A percentile compares a stretch with the other conserved stretches of the same genome.
These are phyloP conservation scores for Ctenodactylus gundi DNA, from an alignment of 2,113 vertebrate genomes.

Conservation along the genomic window DNA sequence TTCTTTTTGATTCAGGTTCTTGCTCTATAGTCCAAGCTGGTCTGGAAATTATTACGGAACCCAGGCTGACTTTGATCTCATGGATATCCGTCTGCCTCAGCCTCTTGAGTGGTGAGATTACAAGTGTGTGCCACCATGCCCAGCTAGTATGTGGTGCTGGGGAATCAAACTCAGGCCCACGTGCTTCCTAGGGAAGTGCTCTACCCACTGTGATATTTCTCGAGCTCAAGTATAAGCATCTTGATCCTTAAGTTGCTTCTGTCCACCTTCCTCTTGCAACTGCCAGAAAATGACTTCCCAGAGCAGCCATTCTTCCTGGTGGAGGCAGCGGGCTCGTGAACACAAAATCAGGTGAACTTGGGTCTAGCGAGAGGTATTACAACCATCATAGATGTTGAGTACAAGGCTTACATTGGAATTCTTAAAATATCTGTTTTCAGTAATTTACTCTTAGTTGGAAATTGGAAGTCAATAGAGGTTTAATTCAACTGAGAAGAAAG, in stretches of 20 bases:
- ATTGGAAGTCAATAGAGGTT: slow-evolving; percentile 1
- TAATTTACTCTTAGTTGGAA: slow-evolving; percentile 27
- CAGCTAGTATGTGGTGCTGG: too few relatives aligned
- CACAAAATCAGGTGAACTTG: not conserved
- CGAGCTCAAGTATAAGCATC: too few relatives aligned
- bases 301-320: not conserved
- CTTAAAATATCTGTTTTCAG: not conserved
- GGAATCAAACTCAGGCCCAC: too few relatives aligned
- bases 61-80: too few relatives aligned
- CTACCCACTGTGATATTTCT: too few relatives aligned
- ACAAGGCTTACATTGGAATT: not conserved
- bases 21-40: too few relatives aligned
- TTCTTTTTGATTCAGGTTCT: too few relatives aligned
- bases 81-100: too few relatives aligned
- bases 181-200: too few relatives aligned
- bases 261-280: not conserved
- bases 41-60: too few relatives aligned
- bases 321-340: not conserved
- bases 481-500: slow-evolving; percentile 8
- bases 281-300: not conserved
- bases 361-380: not conserved
- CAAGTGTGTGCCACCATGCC: too few relatives aligned
- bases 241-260: not conserved
- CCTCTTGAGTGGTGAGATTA: too few relatives aligned
- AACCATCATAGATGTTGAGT: not conserved